Conservation (phyloP, 2,113 vertebrate species). For the Malurus alboscapulatus region DNA sequence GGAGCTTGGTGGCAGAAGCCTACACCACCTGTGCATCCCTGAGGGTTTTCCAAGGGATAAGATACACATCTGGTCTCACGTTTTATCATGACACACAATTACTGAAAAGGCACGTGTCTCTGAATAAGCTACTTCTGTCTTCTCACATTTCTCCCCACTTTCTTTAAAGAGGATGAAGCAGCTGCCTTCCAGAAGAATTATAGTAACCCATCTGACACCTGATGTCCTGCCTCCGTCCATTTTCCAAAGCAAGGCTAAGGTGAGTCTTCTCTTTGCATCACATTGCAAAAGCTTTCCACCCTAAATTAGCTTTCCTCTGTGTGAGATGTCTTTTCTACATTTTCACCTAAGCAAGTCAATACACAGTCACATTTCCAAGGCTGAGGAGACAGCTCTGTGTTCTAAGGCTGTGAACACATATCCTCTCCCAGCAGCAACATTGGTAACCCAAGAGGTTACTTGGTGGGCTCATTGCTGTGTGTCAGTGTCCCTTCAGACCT, state of each 20-base stretch:
- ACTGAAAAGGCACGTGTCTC: background rate
- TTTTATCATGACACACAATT: background rate
- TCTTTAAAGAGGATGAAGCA: conserved; percentile 43
- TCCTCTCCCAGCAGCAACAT: background rate
- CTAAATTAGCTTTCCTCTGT: background rate
- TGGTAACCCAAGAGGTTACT: background rate
- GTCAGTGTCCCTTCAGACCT: background rate
- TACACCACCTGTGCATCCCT: background rate
- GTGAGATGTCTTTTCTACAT: background rate
- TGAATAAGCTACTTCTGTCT: background rate
- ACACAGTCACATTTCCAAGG: background rate
- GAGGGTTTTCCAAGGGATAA: background rate
- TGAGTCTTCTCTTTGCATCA: background rate
- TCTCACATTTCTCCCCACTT: background rate
- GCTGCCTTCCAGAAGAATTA: conserved; percentile 43
- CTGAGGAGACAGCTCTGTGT: background rate
- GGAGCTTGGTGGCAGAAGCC: background rate
- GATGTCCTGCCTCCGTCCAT: background rate
- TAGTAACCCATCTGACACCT: background rate
- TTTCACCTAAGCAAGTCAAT: background rate
- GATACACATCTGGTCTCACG: background rate
- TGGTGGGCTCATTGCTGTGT: background rate
- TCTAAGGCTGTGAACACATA: background rate
- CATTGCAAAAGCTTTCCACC: background rate
- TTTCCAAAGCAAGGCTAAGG: conserved; percentile 38